Evolutionary conservation across 2,888 invertebrate species (phyloP).

Genomic region (Masnerella sp.): DNA sequence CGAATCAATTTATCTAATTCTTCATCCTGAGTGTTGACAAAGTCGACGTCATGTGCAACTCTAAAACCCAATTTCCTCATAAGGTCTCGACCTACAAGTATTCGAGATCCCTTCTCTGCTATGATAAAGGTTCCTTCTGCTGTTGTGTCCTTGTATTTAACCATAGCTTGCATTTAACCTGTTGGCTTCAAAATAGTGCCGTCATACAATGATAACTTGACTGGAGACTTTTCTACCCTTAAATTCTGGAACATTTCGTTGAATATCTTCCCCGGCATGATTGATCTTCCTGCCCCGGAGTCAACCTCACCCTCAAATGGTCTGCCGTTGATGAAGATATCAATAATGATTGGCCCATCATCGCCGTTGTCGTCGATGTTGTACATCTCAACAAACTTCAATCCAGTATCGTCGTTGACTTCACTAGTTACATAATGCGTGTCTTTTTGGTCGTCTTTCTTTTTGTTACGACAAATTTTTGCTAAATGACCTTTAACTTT

Average conservation of each 20-base stretch:
- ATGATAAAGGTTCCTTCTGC: conserved; percentile 22
- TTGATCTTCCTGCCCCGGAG: conserved; percentile 63
- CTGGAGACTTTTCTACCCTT: conserved; percentile 1
- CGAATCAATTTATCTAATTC: neutral
- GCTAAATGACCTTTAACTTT: neutral
- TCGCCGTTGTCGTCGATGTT: neutral
- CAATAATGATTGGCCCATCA: conserved; percentile 3
- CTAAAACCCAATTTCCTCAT: conserved; percentile 26
- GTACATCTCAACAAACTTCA: conserved; percentile 11
- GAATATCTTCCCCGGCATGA: conserved; percentile 27
- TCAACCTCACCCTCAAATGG: conserved; percentile 47
- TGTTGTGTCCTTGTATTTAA: too few relatives aligned
- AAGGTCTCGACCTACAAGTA: conserved; percentile 48
- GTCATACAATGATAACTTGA: conserved; percentile 35
- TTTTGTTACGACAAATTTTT: conserved; percentile 1
- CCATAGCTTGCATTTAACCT: too few relatives aligned
- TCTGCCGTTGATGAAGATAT: conserved; percentile 53
- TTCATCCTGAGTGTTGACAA: neutral
- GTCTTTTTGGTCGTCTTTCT: neutral
- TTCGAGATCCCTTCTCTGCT: conserved; percentile 28
- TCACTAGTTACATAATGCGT: neutral
- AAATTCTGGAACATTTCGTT: conserved; percentile 3
- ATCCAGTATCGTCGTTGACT: neutral
- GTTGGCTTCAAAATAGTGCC: too few relatives aligned
- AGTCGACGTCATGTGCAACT: neutral